These are phyloP conservation scores for Ceriagrion tenellum DNA, from an alignment of 2,888 invertebrate genomes.

Conservation along the genomic window DNA sequence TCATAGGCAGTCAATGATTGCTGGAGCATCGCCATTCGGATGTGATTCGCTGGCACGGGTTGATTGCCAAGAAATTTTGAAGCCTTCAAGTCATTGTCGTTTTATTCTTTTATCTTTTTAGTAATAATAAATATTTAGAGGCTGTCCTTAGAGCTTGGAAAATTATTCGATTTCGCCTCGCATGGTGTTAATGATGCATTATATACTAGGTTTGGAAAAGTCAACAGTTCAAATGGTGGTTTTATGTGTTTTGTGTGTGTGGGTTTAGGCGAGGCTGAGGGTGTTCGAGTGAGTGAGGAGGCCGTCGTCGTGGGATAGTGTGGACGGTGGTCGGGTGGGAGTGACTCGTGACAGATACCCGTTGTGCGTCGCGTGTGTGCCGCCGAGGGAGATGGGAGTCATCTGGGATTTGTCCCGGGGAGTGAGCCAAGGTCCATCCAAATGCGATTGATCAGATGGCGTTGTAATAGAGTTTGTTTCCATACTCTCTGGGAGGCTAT, in stretches of 20 bases:
- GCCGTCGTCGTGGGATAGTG: neutral
- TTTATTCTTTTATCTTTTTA: too few relatives aligned
- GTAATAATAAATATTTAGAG: too few relatives aligned
- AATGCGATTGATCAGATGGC: slow-evolving; percentile 51
- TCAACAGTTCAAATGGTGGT: neutral
- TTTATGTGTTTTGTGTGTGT: neutral
- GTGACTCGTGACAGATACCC: neutral
- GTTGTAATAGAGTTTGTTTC: slow-evolving; percentile 63
- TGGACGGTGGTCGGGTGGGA: neutral
- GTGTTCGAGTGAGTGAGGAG: neutral
- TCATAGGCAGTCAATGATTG: too few relatives aligned
- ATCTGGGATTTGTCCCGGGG: slow-evolving; percentile 42
- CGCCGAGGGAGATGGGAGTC: neutral
- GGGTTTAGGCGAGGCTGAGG: neutral
- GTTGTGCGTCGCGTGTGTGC: neutral
- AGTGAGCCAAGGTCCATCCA: slow-evolving; percentile 46
- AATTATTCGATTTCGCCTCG: neutral
- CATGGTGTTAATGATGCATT: neutral
- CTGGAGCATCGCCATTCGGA: too few relatives aligned
- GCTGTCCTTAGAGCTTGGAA: too few relatives aligned
- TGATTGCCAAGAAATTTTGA: too few relatives aligned
- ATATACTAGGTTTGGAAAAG: neutral
- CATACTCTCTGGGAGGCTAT: slow-evolving; percentile 26
- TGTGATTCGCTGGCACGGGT: too few relatives aligned
- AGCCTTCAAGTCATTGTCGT: too few relatives aligned